A percentile compares a stretch with the other conserved stretches of the same genome.
Evolutionary conservation across 2,113 vertebrate species (phyloP).

Genomic region (Albula glossodonta): DNA sequence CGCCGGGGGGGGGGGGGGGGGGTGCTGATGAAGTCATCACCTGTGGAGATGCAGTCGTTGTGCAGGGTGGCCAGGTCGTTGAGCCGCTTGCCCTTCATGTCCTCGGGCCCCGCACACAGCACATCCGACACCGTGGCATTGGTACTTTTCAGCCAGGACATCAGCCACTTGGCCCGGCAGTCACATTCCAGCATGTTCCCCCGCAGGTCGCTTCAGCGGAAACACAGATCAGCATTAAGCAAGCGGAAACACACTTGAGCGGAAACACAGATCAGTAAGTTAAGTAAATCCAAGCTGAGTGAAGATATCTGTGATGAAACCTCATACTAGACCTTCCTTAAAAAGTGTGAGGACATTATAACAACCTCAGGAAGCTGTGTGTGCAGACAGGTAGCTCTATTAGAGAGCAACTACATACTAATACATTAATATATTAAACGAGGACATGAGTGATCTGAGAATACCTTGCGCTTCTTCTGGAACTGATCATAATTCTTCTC

Average conservation of each 20-base stretch:
- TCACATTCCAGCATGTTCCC: slow-evolving; percentile 96
- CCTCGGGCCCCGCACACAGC: slow-evolving; percentile 85
- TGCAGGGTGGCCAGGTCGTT: slow-evolving; percentile 89
- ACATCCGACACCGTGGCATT: slow-evolving; percentile 95
- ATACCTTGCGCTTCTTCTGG: not conserved
- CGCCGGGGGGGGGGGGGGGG: too few relatives aligned
- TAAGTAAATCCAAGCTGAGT: not conserved
- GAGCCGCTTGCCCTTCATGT: slow-evolving; percentile 91
- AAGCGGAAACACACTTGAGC: too few relatives aligned
- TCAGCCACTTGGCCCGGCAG: slow-evolving; percentile 97
- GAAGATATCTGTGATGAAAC: not conserved
- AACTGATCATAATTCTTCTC: not conserved
- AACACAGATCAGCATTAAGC: not conserved
- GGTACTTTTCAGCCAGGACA: slow-evolving; percentile 93
- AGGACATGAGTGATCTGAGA: not conserved
- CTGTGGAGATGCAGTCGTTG: slow-evolving; percentile 91
- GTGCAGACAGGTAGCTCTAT: not conserved
- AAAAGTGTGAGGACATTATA: not conserved
- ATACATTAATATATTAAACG: not conserved
- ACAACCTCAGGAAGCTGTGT: not conserved
- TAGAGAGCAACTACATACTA: not conserved
- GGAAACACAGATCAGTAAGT: not conserved
- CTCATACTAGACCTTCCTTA: too few relatives aligned
- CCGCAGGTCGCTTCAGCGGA: slow-evolving; percentile 83
- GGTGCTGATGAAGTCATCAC: slow-evolving; percentile 58